These are phyloP conservation scores for Acanthosoma haemorrhoidale DNA, from an alignment of 2,888 invertebrate genomes.

Conservation along the genomic window DNA sequence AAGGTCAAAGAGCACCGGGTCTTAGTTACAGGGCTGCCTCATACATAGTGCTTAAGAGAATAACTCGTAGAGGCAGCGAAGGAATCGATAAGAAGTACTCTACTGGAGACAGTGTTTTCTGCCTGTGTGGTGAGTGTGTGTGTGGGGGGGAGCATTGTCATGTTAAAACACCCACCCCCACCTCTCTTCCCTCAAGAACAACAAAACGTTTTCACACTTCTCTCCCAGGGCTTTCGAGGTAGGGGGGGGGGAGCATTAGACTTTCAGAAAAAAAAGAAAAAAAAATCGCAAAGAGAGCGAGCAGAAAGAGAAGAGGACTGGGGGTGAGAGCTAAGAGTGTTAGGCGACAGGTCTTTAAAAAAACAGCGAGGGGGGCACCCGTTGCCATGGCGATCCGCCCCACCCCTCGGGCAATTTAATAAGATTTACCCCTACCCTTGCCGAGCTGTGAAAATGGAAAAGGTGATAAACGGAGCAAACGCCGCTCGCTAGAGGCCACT, in stretches of 20 bases:
- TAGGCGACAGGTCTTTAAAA: conserved; percentile 34
- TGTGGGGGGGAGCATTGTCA: conserved; percentile 23
- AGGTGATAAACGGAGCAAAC: conserved; percentile 40
- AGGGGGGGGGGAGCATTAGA: conserved; percentile 37
- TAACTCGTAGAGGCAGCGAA: not conserved
- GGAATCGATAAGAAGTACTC: conserved; percentile 31
- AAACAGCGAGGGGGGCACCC: conserved; percentile 25
- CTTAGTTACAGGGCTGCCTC: no score
- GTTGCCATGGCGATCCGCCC: conserved; percentile 32
- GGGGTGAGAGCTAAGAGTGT: conserved; percentile 29
- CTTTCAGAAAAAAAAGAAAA: conserved; percentile 31
- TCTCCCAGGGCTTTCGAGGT: not conserved
- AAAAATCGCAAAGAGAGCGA: conserved; percentile 30
- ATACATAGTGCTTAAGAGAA: not conserved
- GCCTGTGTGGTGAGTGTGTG: not conserved
- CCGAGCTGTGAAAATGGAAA: conserved; percentile 37
- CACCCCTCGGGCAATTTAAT: conserved; percentile 39
- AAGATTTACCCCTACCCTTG: conserved; percentile 39
- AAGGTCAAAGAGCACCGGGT: no score
- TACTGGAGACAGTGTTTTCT: conserved; percentile 24
- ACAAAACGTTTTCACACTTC: conserved; percentile 31
- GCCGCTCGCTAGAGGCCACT: conserved; percentile 13
- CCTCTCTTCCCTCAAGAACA: conserved; percentile 31
- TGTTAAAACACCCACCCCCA: conserved; percentile 22
- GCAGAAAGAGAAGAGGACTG: conserved; percentile 12